Percentiles rank a stretch among this genome's conserved stretches.
These are phyloP conservation scores for Lota lota DNA, from an alignment of 2,113 vertebrate genomes.

Conservation along the genomic window DNA sequence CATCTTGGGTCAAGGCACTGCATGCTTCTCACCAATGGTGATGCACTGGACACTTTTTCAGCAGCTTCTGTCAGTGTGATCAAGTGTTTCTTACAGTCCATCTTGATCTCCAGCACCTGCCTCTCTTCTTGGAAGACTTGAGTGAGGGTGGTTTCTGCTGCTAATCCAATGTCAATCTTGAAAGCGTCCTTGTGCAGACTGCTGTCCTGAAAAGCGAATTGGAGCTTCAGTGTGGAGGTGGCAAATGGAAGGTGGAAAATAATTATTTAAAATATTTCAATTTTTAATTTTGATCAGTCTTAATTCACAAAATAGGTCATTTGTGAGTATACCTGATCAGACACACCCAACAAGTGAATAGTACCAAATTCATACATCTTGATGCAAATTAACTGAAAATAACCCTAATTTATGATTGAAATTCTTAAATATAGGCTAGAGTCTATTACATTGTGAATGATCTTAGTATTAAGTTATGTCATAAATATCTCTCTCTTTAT, in stretches of 20 bases:
- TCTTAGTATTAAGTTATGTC: no score
- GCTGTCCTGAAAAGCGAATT: no score
- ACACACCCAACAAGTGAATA: no score
- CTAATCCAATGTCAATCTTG: no score
- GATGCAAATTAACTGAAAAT: no score
- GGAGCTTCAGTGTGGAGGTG: constrained; percentile 26
- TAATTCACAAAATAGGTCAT: no score
- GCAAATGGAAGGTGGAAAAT: constrained; percentile 3
- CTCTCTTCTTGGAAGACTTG: constrained; percentile 17
- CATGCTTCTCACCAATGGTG: constrained; percentile 31
- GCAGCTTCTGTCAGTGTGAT: constrained; percentile 22
- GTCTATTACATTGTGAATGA: no score
- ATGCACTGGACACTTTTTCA: constrained; percentile 36
- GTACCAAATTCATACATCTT: no score
- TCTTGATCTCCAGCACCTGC: constrained; percentile 16
- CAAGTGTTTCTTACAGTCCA: neutral
- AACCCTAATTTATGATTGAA: no score
- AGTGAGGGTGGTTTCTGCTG: constrained; percentile 19
- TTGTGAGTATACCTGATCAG: neutral
- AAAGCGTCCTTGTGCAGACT: constrained; percentile 15
- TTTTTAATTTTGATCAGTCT: constrained; percentile 15
- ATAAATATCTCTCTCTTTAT: no score
- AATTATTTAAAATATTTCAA: neutral
- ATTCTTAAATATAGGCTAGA: no score
- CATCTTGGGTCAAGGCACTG: no score